These are phyloP conservation scores for Linyphia triangularis DNA, from an alignment of 2,888 invertebrate genomes.

Conservation along the genomic window DNA sequence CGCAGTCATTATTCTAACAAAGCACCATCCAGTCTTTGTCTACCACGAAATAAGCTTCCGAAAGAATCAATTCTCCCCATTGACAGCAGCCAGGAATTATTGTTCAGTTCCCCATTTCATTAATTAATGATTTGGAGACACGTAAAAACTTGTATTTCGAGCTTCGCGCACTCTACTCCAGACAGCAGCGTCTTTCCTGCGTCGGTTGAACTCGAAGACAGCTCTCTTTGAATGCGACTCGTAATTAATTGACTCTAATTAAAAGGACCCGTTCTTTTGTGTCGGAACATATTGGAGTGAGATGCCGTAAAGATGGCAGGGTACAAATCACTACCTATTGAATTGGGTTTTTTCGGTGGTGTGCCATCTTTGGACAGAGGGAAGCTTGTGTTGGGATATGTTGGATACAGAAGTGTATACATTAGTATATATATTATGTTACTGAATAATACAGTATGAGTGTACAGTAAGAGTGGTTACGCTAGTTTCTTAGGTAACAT, in stretches of 20 bases:
- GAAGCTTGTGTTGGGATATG: no score
- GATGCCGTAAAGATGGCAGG: background rate
- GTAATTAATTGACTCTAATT: constrained; percentile 3
- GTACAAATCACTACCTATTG: background rate
- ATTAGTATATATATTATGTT: no score
- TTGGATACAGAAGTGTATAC: no score
- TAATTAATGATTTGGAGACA: constrained; percentile 18
- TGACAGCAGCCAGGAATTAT: background rate
- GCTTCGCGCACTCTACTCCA: background rate
- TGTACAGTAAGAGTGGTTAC: no score
- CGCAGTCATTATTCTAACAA: background rate
- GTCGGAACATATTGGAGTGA: background rate
- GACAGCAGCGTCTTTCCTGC: background rate
- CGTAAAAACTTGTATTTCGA: constrained; percentile 8
- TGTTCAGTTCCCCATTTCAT: constrained; percentile 6
- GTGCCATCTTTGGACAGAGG: background rate
- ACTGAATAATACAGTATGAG: no score
- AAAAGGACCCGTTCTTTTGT: background rate
- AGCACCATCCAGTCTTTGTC: background rate
- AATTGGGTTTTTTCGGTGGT: background rate
- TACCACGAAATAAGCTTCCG: background rate
- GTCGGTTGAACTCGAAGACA: background rate
- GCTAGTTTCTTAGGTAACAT: no score
- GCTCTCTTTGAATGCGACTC: background rate
- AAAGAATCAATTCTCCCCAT: background rate